phyloP scores from a whole-genome alignment of 2,113 vertebrate genomes.

The Microtus richardsoni region DNA sequence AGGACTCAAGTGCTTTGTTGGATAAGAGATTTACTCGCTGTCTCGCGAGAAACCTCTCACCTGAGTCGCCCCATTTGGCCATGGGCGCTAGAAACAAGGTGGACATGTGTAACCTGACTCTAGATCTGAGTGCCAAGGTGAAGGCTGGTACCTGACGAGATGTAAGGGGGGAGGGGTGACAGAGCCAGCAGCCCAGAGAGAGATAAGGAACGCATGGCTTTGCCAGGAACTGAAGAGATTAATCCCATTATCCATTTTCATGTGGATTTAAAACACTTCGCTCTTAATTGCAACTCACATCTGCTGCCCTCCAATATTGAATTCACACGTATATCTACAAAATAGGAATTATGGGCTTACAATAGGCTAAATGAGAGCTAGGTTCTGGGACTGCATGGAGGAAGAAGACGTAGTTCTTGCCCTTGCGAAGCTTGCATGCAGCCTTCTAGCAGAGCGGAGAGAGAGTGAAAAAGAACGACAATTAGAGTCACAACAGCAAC shows the following conservation, averaged over 20 bases:
- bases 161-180: neutral
- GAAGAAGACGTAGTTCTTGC: neutral
- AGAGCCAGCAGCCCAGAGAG: neutral
- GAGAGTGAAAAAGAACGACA: neutral
- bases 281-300: constrained; percentile 59
- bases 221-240: constrained; percentile 40
- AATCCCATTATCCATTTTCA: constrained; percentile 54
- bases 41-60: neutral
- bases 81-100: neutral
- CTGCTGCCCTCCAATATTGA: constrained; percentile 49
- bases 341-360: constrained; percentile 41
- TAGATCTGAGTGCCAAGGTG: neutral
- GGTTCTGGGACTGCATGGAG: neutral
- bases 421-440: neutral
- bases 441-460: neutral
- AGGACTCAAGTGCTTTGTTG: neutral
- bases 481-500: neutral
- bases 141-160: constrained; percentile 12
- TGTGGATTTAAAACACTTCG: constrained; percentile 55
- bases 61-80: neutral
- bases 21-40: neutral
- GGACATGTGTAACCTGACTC: neutral
- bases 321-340: constrained; percentile 36
- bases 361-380: neutral
- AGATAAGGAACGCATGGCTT: neutral